These are phyloP conservation scores for Lepidocolaptes lacrymiger DNA, from an alignment of 2,797 vertebrate species.

Conservation along the genomic window DNA sequence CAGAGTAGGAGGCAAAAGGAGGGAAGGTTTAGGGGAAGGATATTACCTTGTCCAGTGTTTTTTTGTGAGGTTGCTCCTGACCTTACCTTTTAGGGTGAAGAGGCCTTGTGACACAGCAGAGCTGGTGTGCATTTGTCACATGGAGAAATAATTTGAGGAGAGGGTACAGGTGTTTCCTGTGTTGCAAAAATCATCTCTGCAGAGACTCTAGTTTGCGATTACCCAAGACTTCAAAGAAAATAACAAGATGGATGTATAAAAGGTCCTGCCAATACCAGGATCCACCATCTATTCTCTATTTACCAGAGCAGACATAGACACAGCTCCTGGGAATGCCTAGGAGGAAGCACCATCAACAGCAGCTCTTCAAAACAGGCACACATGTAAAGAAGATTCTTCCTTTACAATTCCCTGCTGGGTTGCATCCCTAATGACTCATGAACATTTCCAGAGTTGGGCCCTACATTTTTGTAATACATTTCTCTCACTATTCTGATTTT, in stretches of 20 bases:
- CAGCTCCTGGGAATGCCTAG: neutral
- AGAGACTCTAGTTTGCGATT: conserved; percentile 22
- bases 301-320: neutral
- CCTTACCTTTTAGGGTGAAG: neutral
- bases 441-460: neutral
- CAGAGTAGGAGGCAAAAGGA: neutral
- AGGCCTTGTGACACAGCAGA: conserved; percentile 2
- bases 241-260: conserved; percentile 20
- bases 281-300: neutral
- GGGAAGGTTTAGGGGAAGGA: neutral
- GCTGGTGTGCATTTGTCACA: conserved; percentile 3
- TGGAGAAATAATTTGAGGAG: conserved; percentile 23
- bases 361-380: neutral
- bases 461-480: neutral
- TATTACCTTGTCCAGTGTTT: neutral
- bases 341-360: neutral
- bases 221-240: conserved; percentile 60
- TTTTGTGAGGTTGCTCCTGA: neutral
- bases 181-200: conserved; percentile 45
- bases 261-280: neutral
- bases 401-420: neutral
- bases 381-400: neutral
- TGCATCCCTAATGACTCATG: neutral
- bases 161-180: conserved; percentile 63
- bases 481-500: neutral